Conservation (phyloP, 2,797 vertebrate species). For the Valencia hispanica region DNA sequence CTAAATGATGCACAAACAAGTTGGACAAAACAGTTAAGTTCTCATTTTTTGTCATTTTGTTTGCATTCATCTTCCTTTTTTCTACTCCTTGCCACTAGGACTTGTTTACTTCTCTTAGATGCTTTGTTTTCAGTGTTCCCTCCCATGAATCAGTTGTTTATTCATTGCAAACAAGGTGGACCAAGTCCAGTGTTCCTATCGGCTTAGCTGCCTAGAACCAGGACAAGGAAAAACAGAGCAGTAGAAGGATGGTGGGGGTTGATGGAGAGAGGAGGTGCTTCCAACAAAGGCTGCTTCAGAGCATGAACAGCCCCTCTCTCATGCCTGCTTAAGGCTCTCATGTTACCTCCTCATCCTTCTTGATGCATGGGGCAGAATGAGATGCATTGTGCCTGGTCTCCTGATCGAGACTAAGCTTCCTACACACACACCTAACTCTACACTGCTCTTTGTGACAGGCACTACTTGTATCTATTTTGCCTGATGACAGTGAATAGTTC, state of each 20-base stretch:
- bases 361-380: constrained; percentile 72
- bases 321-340: constrained; percentile 64
- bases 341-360: constrained; percentile 65
- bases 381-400: constrained; percentile 70
- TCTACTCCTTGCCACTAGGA: not conserved
- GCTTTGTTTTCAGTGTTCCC: constrained; percentile 21
- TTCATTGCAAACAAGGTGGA: constrained; percentile 48
- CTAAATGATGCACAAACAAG: not conserved
- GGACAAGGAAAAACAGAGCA: constrained; percentile 41
- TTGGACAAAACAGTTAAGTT: not conserved
- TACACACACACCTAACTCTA: constrained; percentile 28
- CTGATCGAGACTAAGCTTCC: constrained; percentile 55
- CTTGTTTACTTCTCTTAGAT: constrained; percentile 6
- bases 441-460: not conserved
- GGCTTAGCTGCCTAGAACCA: constrained; percentile 62
- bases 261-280: constrained; percentile 37
- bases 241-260: constrained; percentile 20
- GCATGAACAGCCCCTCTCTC: constrained; percentile 51
- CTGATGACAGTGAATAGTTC: not conserved
- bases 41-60: not conserved
- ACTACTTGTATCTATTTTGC: not conserved
- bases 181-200: constrained; percentile 61
- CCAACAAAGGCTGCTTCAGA: constrained; percentile 70
- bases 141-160: constrained; percentile 56
- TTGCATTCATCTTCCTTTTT: constrained; percentile 3